Percentiles rank a stretch among this genome's conserved stretches.
phyloP scores from a whole-genome alignment of 2,888 invertebrate species.

The Phasia obesa region DNA sequence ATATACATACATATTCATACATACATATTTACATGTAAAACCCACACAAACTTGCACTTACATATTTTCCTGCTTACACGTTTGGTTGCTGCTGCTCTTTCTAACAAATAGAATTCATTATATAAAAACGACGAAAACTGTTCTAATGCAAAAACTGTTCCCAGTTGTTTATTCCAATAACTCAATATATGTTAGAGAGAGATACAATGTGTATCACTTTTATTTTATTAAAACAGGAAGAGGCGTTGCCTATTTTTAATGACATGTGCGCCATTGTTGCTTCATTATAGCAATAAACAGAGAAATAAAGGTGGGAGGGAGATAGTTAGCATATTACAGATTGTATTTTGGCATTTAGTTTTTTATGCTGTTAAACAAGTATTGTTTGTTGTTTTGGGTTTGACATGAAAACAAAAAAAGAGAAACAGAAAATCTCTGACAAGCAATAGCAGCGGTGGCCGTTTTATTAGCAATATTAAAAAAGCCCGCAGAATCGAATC shows the following conservation, averaged over 20 bases:
- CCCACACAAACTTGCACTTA: no score
- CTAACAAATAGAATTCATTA: slow-evolving; percentile 20
- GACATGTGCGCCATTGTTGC: slow-evolving; percentile 60
- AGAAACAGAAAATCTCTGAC: background rate
- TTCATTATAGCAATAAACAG: background rate
- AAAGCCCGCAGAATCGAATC: slow-evolving; percentile 42
- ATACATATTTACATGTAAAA: slow-evolving; percentile 19
- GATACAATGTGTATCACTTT: background rate
- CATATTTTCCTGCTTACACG: background rate
- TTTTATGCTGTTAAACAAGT: slow-evolving; percentile 24
- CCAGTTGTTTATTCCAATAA: background rate
- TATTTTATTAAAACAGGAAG: slow-evolving; percentile 38
- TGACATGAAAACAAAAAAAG: slow-evolving; percentile 3
- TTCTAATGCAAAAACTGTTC: slow-evolving; percentile 53
- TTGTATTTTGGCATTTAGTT: slow-evolving; percentile 18
- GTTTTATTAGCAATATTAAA: background rate
- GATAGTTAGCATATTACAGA: background rate
- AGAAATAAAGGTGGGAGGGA: slow-evolving; percentile 6
- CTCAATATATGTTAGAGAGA: slow-evolving; percentile 19
- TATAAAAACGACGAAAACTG: slow-evolving; percentile 33
- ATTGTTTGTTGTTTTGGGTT: slow-evolving; percentile 41
- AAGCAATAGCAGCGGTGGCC: background rate
- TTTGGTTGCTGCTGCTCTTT: background rate
- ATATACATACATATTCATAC: slow-evolving; percentile 14
- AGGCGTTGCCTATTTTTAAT: slow-evolving; percentile 59